Evolutionary conservation across 2,888 invertebrate species (phyloP).

Genomic region (Tetrapedia diversipes): DNA sequence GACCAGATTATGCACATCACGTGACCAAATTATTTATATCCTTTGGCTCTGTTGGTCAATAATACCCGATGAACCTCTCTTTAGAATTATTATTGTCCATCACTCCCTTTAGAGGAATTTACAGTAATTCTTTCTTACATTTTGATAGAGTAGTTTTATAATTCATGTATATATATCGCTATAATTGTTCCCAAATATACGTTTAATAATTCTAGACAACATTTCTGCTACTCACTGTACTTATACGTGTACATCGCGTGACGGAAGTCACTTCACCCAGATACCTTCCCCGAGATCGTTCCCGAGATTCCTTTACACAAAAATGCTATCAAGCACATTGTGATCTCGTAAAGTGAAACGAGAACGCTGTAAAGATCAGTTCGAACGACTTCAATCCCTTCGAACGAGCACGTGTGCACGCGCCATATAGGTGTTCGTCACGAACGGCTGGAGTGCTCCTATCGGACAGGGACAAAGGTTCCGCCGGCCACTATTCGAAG

Average conservation of each 20-base stretch:
- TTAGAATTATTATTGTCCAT: no score
- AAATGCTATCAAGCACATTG: neutral
- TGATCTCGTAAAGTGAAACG: neutral
- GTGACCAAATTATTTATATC: slow-evolving; percentile 61
- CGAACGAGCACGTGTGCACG: slow-evolving; percentile 34
- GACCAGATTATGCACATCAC: slow-evolving; percentile 43
- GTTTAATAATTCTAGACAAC: no score
- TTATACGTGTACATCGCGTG: no score
- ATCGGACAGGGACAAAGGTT: slow-evolving; percentile 52
- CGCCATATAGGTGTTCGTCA: slow-evolving; percentile 58
- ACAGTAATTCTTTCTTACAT: no score
- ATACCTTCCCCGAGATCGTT: neutral
- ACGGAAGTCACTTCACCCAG: neutral
- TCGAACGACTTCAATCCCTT: slow-evolving; percentile 7
- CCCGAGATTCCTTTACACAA: neutral
- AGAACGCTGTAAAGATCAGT: neutral
- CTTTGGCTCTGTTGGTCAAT: slow-evolving; percentile 8
- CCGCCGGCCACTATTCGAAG: slow-evolving; percentile 21
- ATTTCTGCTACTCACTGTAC: no score
- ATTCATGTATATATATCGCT: no score
- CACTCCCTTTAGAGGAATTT: no score
- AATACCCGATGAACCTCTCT: no score
- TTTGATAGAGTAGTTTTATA: no score
- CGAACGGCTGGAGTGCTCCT: slow-evolving; percentile 50
- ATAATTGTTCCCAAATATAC: no score